These are phyloP conservation scores for Ammodytes dubius DNA, from an alignment of 2,113 vertebrate species.

Conservation along the genomic window DNA sequence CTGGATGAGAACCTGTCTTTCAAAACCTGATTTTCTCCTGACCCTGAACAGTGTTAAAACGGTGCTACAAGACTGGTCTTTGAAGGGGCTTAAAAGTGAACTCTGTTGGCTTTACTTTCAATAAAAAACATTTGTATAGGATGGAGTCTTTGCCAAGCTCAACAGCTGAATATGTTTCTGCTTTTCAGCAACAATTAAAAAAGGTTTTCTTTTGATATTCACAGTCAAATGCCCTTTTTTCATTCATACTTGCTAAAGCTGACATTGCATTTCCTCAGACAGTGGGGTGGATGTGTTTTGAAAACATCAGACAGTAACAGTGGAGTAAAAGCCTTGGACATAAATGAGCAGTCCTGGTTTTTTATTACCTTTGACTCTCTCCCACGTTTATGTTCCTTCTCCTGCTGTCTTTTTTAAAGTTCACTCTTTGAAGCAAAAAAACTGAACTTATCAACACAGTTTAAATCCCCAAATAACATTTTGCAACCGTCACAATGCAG, in stretches of 20 bases:
- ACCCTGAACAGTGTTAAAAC: slow-evolving; percentile 40
- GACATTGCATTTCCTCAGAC: slow-evolving; percentile 12
- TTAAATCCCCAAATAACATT: slow-evolving; percentile 25
- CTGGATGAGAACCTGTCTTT: slow-evolving; percentile 17
- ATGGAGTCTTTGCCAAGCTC: background rate
- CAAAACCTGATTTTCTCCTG: slow-evolving; percentile 43
- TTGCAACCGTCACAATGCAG: background rate
- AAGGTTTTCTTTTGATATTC: slow-evolving; percentile 33
- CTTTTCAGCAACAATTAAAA: slow-evolving; percentile 30
- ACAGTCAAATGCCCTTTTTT: slow-evolving; percentile 3
- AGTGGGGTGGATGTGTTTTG: slow-evolving; percentile 37
- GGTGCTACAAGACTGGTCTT: slow-evolving; percentile 1
- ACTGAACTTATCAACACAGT: slow-evolving; percentile 25
- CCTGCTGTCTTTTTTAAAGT: background rate
- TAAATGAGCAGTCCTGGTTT: slow-evolving; percentile 21
- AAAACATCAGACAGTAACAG: slow-evolving; percentile 27
- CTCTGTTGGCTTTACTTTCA: slow-evolving; percentile 9
- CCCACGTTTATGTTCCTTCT: slow-evolving; percentile 19
- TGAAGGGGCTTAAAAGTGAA: background rate
- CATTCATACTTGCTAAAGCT: background rate
- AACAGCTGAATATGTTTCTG: background rate
- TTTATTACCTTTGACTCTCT: slow-evolving; percentile 31
- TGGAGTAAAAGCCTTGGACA: slow-evolving; percentile 17
- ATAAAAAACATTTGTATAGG: slow-evolving; percentile 42
- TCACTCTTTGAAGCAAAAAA: background rate